phyloP scores from a whole-genome alignment of 2,797 vertebrate species.

The Lycodopsis pacificus region DNA sequence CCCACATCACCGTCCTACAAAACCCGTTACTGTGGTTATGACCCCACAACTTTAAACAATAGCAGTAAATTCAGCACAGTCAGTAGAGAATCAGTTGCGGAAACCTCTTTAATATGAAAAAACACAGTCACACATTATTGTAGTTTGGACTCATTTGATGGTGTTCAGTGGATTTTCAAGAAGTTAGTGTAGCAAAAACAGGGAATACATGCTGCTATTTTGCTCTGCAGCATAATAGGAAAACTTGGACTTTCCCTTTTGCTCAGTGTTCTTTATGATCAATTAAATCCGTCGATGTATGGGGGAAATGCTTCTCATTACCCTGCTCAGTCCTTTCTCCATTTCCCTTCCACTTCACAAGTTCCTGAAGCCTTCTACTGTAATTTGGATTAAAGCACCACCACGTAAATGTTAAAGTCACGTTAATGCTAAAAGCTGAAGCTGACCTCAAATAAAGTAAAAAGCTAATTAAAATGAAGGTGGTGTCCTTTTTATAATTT shows the following conservation, averaged over 20 bases:
- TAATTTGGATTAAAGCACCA: constrained; percentile 19
- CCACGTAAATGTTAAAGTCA: constrained; percentile 24
- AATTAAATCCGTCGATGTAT: neutral
- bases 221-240: neutral
- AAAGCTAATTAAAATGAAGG: constrained; percentile 47
- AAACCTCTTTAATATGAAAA: constrained; percentile 33
- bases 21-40: constrained; percentile 42
- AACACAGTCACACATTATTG: constrained; percentile 26
- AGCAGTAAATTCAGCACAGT: constrained; percentile 41
- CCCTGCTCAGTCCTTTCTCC: neutral
- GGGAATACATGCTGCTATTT: neutral
- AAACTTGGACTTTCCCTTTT: neutral
- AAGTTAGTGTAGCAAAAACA: neutral
- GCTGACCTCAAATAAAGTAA: constrained; percentile 44
- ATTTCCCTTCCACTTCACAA: neutral
- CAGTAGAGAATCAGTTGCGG: constrained; percentile 41
- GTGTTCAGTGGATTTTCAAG: constrained; percentile 6
- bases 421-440: constrained; percentile 20
- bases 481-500: constrained; percentile 63
- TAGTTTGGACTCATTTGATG: constrained; percentile 31
- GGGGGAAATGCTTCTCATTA: neutral
- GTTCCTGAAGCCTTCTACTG: constrained; percentile 1
- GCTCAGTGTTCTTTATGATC: neutral
- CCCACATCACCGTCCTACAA: constrained; percentile 1
- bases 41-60: constrained; percentile 43